phyloP scores from a whole-genome alignment of 2,888 invertebrate genomes.

The Plebejus melissa region DNA sequence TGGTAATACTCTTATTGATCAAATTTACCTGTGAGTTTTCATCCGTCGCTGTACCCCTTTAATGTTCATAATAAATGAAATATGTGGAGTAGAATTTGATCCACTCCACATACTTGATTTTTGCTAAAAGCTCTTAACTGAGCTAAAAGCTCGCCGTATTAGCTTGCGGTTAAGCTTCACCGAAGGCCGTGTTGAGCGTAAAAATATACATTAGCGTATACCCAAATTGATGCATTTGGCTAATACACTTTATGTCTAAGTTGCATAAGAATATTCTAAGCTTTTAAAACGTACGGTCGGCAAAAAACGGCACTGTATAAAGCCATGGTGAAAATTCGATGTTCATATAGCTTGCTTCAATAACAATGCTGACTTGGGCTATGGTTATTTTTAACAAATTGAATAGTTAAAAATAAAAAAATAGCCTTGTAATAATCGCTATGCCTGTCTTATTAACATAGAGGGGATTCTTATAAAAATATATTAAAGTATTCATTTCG shows the following conservation, averaged over 20 bases:
- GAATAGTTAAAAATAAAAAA: no score
- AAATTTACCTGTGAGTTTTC: neutral
- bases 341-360: neutral
- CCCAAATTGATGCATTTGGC: slow-evolving; percentile 19
- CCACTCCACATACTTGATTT: slow-evolving; percentile 37
- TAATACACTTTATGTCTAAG: slow-evolving; percentile 22
- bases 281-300: neutral
- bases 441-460: neutral
- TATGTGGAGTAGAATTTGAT: slow-evolving; percentile 31
- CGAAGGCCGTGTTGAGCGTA: slow-evolving; percentile 40
- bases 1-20: no score
- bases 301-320: neutral
- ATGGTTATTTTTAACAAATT: neutral
- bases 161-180: slow-evolving; percentile 39
- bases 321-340: neutral
- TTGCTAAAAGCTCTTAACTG: slow-evolving; percentile 41
- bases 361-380: neutral
- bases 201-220: slow-evolving; percentile 32
- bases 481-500: neutral
- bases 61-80: slow-evolving; percentile 28
- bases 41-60: neutral
- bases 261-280: slow-evolving; percentile 9
- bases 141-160: slow-evolving; percentile 43
- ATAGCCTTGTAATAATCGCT: no score
- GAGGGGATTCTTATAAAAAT: neutral